These are phyloP conservation scores for Cataglyphis altisquamis DNA, from an alignment of 2,888 invertebrate genomes.

Conservation along the genomic window DNA sequence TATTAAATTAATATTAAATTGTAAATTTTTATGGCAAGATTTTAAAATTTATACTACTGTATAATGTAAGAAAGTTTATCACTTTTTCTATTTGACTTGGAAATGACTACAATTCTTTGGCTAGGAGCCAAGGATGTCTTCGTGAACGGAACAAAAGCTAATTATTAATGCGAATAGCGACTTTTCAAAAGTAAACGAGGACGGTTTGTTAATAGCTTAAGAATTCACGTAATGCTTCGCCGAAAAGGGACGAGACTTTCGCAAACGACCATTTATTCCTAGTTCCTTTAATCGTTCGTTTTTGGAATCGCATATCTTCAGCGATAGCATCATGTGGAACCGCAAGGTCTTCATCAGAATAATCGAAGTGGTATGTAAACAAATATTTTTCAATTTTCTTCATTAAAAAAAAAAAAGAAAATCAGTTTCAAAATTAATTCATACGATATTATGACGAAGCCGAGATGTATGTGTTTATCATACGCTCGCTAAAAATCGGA, in stretches of 20 bases:
- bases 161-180: conserved; percentile 19
- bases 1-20: background rate
- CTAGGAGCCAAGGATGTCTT: background rate
- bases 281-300: conserved; percentile 35
- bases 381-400: background rate
- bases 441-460: background rate
- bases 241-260: conserved; percentile 57
- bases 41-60: background rate
- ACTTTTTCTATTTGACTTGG: background rate
- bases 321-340: conserved; percentile 82
- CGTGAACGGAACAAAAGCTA: background rate
- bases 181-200: conserved; percentile 43
- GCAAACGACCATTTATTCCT: conserved; percentile 46
- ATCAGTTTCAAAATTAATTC: background rate
- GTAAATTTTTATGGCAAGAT: background rate
- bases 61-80: background rate
- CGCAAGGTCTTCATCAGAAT: conserved; percentile 84
- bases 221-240: conserved; percentile 64
- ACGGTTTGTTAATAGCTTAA: conserved; percentile 55
- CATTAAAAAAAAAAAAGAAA: background rate
- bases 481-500: background rate
- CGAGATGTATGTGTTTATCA: background rate
- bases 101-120: background rate
- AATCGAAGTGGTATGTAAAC: conserved; percentile 83
- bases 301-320: background rate